A percentile compares a stretch with the other conserved stretches of the same genome.
Conservation (phyloP, 2,113 vertebrate species). For the Xenotilapia longispinis region DNA sequence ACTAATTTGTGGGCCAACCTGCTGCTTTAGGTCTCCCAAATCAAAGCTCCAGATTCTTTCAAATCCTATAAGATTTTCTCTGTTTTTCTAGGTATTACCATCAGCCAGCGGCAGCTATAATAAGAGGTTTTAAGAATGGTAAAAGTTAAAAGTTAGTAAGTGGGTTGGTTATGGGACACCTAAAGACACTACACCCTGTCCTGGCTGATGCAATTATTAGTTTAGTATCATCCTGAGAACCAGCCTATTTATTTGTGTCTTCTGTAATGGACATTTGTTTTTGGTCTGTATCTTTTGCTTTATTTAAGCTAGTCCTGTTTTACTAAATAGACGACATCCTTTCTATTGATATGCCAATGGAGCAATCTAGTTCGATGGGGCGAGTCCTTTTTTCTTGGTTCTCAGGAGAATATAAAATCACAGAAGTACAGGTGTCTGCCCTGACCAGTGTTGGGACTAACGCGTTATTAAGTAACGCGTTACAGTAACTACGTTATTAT, state of each 20-base stretch:
- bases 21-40: neutral
- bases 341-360: neutral
- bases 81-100: neutral
- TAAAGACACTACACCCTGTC: accelerated
- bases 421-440: neutral
- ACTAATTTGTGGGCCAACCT: neutral
- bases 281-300: accelerated
- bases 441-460: too few relatives aligned
- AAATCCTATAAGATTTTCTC: neutral
- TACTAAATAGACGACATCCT: neutral
- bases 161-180: neutral
- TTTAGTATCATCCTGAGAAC: neutral
- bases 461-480: too few relatives aligned
- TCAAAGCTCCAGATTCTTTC: neutral
- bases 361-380: accelerated
- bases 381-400: neutral
- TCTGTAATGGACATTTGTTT: neutral
- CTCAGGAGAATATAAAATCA: neutral
- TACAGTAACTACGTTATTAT: too few relatives aligned
- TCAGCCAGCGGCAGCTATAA: neutral
- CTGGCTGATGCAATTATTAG: neutral
- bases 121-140: neutral
- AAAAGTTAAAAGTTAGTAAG: neutral
- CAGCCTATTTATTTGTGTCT: neutral
- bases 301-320: neutral